A percentile compares a stretch with the other conserved stretches of the same genome.
phyloP scores from a whole-genome alignment of 23 tunicate genomes.

The Trididemnum clinides region DNA sequence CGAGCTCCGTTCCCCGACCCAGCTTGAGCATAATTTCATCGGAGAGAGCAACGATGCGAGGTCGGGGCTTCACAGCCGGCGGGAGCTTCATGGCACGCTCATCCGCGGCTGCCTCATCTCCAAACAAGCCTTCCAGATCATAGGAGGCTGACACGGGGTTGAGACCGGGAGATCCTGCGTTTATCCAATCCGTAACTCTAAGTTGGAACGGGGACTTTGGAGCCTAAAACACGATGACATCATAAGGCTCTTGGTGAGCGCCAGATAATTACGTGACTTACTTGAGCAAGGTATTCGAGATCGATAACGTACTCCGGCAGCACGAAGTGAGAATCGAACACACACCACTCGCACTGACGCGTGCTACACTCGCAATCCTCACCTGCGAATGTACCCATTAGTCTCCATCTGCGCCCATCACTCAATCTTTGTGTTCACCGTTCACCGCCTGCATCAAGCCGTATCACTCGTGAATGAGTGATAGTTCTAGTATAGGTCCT shows the following conservation, averaged over 20 bases:
- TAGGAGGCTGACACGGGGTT: slow-evolving; percentile 41
- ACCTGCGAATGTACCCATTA: neutral
- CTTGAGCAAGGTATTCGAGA: slow-evolving; percentile 86
- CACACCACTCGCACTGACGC: slow-evolving; percentile 83
- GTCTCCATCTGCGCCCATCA: too few species aligned
- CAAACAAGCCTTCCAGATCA: slow-evolving; percentile 24
- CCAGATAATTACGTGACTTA: neutral
- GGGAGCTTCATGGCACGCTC: slow-evolving; percentile 32
- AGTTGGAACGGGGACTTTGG: slow-evolving; percentile 79
- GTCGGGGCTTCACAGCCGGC: slow-evolving; percentile 70
- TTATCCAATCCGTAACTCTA: slow-evolving; percentile 62
- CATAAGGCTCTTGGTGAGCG: neutral
- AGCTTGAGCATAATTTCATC: slow-evolving; percentile 83
- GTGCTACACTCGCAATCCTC: slow-evolving; percentile 95
- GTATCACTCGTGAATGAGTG: too few species aligned
- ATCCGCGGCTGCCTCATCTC: slow-evolving; percentile 51
- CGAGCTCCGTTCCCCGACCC: slow-evolving; percentile 59
- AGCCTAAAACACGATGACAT: slow-evolving; percentile 18
- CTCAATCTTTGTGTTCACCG: too few species aligned
- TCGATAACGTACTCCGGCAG: slow-evolving; percentile 93
- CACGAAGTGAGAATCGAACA: slow-evolving; percentile 59
- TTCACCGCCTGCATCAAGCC: too few species aligned
- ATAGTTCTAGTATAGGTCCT: too few species aligned
- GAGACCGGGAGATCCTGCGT: slow-evolving; percentile 31
- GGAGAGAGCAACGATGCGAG: slow-evolving; percentile 66